Percentiles rank a stretch among this genome's conserved stretches.
These are phyloP conservation scores for Phrynosoma platyrhinos DNA, from an alignment of 2,113 vertebrate genomes.

Conservation along the genomic window DNA sequence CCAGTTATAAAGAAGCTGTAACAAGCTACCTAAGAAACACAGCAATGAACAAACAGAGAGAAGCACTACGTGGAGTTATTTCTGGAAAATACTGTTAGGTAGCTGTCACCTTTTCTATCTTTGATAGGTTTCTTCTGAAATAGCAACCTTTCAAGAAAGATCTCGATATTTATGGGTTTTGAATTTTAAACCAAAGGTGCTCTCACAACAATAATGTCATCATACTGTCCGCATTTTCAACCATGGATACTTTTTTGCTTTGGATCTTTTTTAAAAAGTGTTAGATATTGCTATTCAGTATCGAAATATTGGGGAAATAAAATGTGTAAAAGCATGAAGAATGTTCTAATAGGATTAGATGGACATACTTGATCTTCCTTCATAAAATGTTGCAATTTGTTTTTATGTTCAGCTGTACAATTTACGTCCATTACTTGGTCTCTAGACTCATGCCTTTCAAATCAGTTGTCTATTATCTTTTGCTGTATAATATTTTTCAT, in stretches of 20 bases:
- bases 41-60: not conserved
- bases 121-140: not conserved
- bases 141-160: not conserved
- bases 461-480: slow-evolving; percentile 47
- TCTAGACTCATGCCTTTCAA: slow-evolving; percentile 42
- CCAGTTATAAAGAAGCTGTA: not conserved
- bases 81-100: not conserved
- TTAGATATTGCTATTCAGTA: slow-evolving; percentile 34
- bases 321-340: slow-evolving; percentile 65
- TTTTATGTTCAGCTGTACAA: slow-evolving; percentile 51
- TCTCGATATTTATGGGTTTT: not conserved
- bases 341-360: slow-evolving; percentile 63
- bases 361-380: slow-evolving; percentile 51
- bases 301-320: slow-evolving; percentile 44
- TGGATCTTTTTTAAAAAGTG: slow-evolving; percentile 32
- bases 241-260: slow-evolving; percentile 33
- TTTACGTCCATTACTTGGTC: slow-evolving; percentile 24
- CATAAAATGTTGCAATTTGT: slow-evolving; percentile 39
- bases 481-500: slow-evolving; percentile 34
- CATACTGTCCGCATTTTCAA: slow-evolving; percentile 15
- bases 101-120: not conserved
- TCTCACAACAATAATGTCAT: slow-evolving; percentile 31
- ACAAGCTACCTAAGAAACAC: not conserved
- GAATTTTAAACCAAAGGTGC: slow-evolving; percentile 55
- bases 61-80: not conserved